Conservation (phyloP, 1,140 invertebrate species). For the Bathynomus jamesi region DNA sequence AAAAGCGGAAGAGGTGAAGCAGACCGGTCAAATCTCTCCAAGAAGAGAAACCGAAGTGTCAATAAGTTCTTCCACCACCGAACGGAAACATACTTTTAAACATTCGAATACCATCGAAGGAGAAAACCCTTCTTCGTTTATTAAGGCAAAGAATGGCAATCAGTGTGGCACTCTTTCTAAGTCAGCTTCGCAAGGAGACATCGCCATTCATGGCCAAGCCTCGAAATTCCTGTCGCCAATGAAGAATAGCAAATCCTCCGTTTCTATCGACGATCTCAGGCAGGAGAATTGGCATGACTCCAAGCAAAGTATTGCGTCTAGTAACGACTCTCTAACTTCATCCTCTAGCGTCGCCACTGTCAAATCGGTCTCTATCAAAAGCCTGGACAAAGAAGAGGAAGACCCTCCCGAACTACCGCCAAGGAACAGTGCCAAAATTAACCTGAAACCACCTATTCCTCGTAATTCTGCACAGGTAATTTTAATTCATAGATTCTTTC, state of each 20-base stretch:
- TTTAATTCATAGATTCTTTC: slow-evolving; percentile 39
- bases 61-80: too few relatives aligned
- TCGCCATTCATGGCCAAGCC: slow-evolving; percentile 4
- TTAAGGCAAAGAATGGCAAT: too few relatives aligned
- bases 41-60: too few relatives aligned
- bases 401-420: slow-evolving; percentile 52
- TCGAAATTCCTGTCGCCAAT: slow-evolving; percentile 16
- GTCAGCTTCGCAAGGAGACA: slow-evolving; percentile 36
- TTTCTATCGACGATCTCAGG: slow-evolving; percentile 28
- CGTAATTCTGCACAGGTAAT: slow-evolving; percentile 56
- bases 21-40: too few relatives aligned
- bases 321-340: slow-evolving; percentile 39
- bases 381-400: slow-evolving; percentile 29
- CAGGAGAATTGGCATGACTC: slow-evolving; percentile 29
- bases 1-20: too few relatives aligned
- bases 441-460: slow-evolving; percentile 61
- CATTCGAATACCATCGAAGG: too few relatives aligned
- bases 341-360: slow-evolving; percentile 40
- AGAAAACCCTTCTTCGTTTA: too few relatives aligned
- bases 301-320: slow-evolving; percentile 39
- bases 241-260: slow-evolving; percentile 24
- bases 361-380: slow-evolving; percentile 37
- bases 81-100: too few relatives aligned
- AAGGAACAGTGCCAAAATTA: slow-evolving; percentile 48
- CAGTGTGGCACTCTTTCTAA: slow-evolving; percentile 15